Evolutionary conservation across 2,113 vertebrate genomes (phyloP).

Genomic region (Erinaceus europaeus): DNA sequence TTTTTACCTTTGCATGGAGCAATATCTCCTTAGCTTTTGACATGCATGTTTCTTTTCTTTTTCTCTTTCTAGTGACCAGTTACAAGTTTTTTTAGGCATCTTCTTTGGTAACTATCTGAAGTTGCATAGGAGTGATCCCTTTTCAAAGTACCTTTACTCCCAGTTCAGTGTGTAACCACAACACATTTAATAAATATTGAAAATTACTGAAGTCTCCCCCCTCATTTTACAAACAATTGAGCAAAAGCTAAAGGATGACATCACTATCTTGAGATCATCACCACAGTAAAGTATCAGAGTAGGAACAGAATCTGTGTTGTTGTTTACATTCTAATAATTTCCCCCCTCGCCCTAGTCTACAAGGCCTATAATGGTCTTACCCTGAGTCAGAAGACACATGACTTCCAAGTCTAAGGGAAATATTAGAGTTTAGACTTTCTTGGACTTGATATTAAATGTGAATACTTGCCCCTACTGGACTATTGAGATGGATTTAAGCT

Average conservation of each 20-base stretch:
- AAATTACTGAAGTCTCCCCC: background rate
- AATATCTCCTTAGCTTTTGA: background rate
- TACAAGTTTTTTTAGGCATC: background rate
- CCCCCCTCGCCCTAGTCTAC: background rate
- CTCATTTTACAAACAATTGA: background rate
- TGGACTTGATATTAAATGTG: background rate
- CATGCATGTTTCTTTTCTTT: background rate
- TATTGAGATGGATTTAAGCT: constrained; percentile 45
- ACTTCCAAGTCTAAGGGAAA: constrained; percentile 18
- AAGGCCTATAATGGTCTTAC: background rate
- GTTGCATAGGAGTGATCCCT: background rate
- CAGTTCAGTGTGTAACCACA: too few species aligned
- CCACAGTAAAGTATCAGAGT: background rate
- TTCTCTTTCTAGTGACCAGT: background rate
- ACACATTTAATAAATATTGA: constrained; percentile 25
- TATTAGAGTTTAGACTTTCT: constrained; percentile 11
- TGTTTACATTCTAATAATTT: background rate
- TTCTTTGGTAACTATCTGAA: background rate
- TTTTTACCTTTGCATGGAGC: background rate
- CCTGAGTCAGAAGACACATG: background rate
- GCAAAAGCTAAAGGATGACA: background rate
- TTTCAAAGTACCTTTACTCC: background rate
- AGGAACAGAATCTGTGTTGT: background rate
- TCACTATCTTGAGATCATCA: background rate
- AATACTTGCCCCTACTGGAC: constrained; percentile 33